Conservation (phyloP, 2,888 invertebrate species). For the Philonicus albiceps region DNA sequence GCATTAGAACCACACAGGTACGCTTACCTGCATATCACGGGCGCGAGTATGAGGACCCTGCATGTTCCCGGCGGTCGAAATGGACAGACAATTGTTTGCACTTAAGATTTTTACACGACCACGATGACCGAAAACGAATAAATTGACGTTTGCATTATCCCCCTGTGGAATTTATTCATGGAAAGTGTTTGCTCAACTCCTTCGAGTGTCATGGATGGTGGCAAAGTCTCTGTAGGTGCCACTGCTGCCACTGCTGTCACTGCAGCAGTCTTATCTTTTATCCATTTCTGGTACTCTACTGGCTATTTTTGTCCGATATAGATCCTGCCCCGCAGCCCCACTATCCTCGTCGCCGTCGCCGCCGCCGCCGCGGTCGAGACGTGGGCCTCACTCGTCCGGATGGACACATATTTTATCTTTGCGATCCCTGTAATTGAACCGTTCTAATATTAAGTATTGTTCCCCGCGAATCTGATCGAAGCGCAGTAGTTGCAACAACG, state of each 20-base stretch:
- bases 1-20: slow-evolving; percentile 25
- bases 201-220: slow-evolving; percentile 45
- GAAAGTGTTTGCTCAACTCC: slow-evolving; percentile 46
- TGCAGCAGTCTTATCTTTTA: slow-evolving; percentile 45
- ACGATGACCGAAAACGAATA: slow-evolving; percentile 55
- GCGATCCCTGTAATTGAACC: background rate
- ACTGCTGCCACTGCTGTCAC: slow-evolving; percentile 18
- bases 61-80: slow-evolving; percentile 58
- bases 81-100: slow-evolving; percentile 64
- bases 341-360: background rate
- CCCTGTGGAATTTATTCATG: slow-evolving; percentile 47
- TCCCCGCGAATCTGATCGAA: background rate
- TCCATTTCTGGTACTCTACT: slow-evolving; percentile 44
- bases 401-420: background rate
- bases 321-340: background rate
- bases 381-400: background rate
- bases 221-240: slow-evolving; percentile 42
- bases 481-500: background rate
- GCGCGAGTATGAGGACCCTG: slow-evolving; percentile 19
- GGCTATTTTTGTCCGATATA: slow-evolving; percentile 33
- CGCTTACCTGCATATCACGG: slow-evolving; percentile 5
- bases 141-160: slow-evolving; percentile 47
- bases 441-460: background rate
- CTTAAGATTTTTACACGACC: slow-evolving; percentile 63
- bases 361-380: background rate